These are phyloP conservation scores for Spatula clypeata DNA, from an alignment of 2,797 vertebrate species.

Conservation along the genomic window DNA sequence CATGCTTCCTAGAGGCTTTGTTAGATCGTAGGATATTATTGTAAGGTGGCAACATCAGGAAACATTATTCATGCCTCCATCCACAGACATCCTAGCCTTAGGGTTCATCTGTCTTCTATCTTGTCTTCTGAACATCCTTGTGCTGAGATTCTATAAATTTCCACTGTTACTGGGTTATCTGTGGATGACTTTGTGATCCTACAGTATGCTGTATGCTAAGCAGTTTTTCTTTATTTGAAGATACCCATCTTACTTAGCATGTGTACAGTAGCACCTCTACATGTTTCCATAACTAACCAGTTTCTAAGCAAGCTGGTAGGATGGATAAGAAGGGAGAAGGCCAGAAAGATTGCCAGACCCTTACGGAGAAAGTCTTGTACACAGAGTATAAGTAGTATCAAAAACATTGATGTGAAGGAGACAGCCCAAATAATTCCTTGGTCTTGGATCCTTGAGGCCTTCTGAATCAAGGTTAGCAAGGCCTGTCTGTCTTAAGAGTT, in stretches of 20 bases:
- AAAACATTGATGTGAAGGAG: not conserved
- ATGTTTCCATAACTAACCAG: not conserved
- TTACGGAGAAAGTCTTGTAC: not conserved
- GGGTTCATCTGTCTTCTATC: conserved; percentile 7
- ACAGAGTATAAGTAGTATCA: not conserved
- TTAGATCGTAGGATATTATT: conserved; percentile 16
- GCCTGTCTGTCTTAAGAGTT: not conserved
- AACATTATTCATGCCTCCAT: not conserved
- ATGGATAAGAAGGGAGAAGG: not conserved
- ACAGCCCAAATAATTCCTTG: not conserved
- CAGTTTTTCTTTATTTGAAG: not conserved
- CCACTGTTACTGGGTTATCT: not conserved
- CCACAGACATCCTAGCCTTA: not conserved
- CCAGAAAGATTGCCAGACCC: not conserved
- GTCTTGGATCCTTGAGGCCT: not conserved
- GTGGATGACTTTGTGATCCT: not conserved
- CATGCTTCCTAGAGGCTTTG: conserved; percentile 21
- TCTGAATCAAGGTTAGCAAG: not conserved
- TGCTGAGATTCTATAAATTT: not conserved
- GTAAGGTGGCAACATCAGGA: not conserved
- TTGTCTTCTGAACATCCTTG: not conserved
- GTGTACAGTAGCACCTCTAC: not conserved
- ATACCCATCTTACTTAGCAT: not conserved
- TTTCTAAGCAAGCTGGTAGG: not conserved
- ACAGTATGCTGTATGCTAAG: not conserved